Evolutionary conservation across 2,113 vertebrate genomes (phyloP).

Genomic region (Callionymus lyra): DNA sequence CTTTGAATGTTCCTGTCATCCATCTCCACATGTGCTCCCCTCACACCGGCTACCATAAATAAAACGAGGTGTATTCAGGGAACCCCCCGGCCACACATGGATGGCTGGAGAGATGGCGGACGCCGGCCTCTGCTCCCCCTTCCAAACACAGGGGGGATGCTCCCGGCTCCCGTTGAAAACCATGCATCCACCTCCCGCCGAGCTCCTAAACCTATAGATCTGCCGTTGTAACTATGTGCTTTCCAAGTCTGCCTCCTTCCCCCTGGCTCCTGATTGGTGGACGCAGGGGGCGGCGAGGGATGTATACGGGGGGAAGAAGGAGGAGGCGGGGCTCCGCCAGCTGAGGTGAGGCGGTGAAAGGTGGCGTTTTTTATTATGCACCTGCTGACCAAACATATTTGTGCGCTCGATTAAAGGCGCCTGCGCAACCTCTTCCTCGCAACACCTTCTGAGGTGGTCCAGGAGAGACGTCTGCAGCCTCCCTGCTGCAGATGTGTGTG

Average conservation of each 20-base stretch:
- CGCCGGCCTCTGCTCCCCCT: slow-evolving; percentile 22
- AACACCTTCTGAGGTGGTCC: too few relatives aligned
- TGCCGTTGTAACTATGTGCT: slow-evolving; percentile 61
- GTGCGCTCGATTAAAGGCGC: slow-evolving; percentile 1
- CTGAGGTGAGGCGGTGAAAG: slow-evolving; percentile 35
- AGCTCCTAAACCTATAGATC: slow-evolving; percentile 42
- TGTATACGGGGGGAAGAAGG: slow-evolving; percentile 39
- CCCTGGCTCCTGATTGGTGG: slow-evolving; percentile 54
- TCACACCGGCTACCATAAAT: slow-evolving; percentile 5
- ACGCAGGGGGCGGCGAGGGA: slow-evolving; percentile 44
- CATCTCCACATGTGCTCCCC: slow-evolving; percentile 27
- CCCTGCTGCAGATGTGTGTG: slow-evolving; percentile 14
- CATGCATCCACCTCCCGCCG: neutral
- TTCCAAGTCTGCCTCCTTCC: slow-evolving; percentile 57
- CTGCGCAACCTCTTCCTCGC: too few relatives aligned
- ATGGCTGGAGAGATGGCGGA: neutral
- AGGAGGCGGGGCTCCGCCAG: slow-evolving; percentile 21
- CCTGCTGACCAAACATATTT: slow-evolving; percentile 47
- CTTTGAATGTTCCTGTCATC: neutral
- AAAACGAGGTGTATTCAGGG: too few relatives aligned
- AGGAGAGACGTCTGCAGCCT: slow-evolving; percentile 24
- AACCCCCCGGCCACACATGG: too few relatives aligned
- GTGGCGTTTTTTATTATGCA: slow-evolving; percentile 27
- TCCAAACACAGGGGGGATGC: slow-evolving; percentile 45
- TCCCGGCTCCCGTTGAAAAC: slow-evolving; percentile 24